Conservation (phyloP, 2,797 vertebrate species). For the Erethizon dorsatum region DNA sequence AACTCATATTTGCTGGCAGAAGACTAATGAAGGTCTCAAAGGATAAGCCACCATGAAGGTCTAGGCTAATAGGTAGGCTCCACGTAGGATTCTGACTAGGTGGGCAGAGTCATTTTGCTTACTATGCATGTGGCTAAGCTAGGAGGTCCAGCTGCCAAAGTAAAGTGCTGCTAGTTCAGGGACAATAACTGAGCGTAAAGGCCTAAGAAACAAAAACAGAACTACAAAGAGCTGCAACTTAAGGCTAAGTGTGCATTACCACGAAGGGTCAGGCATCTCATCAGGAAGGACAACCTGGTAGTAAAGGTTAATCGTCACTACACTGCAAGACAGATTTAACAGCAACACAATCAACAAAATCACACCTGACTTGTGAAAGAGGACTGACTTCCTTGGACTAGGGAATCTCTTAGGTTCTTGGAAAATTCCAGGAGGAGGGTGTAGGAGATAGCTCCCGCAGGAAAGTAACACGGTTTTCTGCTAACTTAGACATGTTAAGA, state of each 20-base stretch:
- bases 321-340: neutral
- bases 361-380: neutral
- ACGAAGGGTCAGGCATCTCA: neutral
- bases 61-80: neutral
- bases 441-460: neutral
- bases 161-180: neutral
- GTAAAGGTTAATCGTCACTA: neutral
- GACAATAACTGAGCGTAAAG: neutral
- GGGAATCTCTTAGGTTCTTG: neutral
- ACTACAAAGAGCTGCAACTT: neutral
- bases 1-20: neutral
- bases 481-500: neutral
- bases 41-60: neutral
- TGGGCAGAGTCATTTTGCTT: neutral
- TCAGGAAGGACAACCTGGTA: neutral
- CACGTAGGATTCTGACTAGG: neutral
- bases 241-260: neutral
- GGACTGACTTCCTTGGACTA: neutral
- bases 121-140: neutral
- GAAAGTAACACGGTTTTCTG: neutral
- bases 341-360: no score
- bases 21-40: neutral
- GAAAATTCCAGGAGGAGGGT: neutral
- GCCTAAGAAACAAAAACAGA: no score
- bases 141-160: neutral